Conservation (phyloP, 2,113 vertebrate species). For the Chaetodon auriga region DNA sequence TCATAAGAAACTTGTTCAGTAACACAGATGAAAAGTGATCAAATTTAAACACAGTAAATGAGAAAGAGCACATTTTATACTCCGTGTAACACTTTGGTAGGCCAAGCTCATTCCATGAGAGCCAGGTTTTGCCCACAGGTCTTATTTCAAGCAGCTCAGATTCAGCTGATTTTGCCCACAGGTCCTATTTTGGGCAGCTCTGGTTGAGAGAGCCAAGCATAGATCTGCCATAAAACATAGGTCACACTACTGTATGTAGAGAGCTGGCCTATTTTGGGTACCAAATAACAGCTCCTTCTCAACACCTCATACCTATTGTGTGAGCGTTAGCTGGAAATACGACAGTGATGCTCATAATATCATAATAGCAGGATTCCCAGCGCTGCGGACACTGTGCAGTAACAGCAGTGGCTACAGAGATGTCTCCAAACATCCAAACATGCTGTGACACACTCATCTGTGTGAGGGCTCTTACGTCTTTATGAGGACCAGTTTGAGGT, state of each 20-base stretch:
- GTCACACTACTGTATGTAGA: slow-evolving; percentile 37
- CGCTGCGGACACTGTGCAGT: slow-evolving; percentile 10
- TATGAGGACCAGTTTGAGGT: neutral
- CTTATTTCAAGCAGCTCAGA: slow-evolving; percentile 54
- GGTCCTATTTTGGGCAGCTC: slow-evolving; percentile 56
- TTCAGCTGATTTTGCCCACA: slow-evolving; percentile 64
- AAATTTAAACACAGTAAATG: slow-evolving; percentile 19
- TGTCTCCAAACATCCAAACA: slow-evolving; percentile 5
- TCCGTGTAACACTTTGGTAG: slow-evolving; percentile 45
- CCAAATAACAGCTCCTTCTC: slow-evolving; percentile 22
- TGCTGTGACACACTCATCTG: too few species aligned
- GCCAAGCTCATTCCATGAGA: slow-evolving; percentile 28
- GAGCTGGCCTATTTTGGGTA: slow-evolving; percentile 32
- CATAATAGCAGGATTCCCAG: slow-evolving; percentile 35
- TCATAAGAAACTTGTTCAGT: neutral
- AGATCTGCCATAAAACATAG: slow-evolving; percentile 39
- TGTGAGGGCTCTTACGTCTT: neutral
- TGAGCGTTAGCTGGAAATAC: slow-evolving; percentile 7
- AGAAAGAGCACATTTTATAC: slow-evolving; percentile 10
- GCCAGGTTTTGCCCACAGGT: slow-evolving; percentile 55
- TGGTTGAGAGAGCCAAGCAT: slow-evolving; percentile 45
- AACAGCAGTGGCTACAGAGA: neutral
- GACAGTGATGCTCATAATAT: slow-evolving; percentile 16
- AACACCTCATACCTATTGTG: slow-evolving; percentile 20
- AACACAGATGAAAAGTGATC: neutral